Base-by-base conservation (phyloP, 2,113 vertebrate species). In the Anarrhichthys ocellatus region DNA sequence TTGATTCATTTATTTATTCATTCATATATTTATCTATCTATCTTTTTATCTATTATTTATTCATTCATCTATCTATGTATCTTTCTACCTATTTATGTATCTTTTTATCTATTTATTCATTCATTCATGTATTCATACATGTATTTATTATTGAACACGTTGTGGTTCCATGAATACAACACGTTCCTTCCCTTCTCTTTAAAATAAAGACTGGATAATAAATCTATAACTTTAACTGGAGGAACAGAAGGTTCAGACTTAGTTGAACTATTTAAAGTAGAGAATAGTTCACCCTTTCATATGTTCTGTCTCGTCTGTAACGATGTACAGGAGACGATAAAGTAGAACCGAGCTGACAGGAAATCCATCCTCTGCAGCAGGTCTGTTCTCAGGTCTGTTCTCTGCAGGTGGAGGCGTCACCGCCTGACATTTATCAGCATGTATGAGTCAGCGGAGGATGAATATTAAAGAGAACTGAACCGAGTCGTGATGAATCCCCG, bases 311-410 rank as follows among this genome's bases (percentile, higher is more conserved):
- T 20, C 2, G 29, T 9, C 36, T 42, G 38, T 44, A 38, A 66
- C n/a, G 2, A 2, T 6, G 7, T 17, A 3, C 18, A 44, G 27
- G 18, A 76, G 79, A 83, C 13, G 36, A 81, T 82, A 65, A 88
- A 89, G 40, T 2, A 69, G 52, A 85, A 5, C 38, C 8, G 13
- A 88, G 73, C 71, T 50, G 92, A 89, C 89, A 70, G 83, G 62
- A 84, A 90, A 91, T 92, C 91, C 6, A 83, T 89, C 42, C 61
- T 78, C 40, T 65, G 62, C 36, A 42, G 80, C 85, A 84, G 86
- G 64, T 84, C 50, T 42, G 72, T 3, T 29, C 29, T 29, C 34
- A 4, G 29, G 2, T 34, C 34, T 34, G 34, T 1, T 50, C 56
- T 72, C 71, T 22, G 80, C 75, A 68, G 69, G 69, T 32, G 44